Percentiles rank a stretch among this genome's conserved stretches.
Conservation (phyloP, 1,140 invertebrate species). For the Parasteatoda tepidariorum region DNA sequence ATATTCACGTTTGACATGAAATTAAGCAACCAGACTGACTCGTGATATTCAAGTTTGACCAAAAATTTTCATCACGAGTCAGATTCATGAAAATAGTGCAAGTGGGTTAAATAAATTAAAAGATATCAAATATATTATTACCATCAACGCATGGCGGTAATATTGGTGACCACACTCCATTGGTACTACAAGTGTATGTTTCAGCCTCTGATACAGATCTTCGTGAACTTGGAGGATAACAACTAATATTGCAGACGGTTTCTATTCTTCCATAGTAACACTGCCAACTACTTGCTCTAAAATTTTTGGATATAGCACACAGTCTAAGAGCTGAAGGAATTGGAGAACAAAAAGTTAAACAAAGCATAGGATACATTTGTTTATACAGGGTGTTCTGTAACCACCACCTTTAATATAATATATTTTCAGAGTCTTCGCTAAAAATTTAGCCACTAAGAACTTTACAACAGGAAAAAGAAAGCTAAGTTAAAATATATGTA, state of each 20-base stretch:
- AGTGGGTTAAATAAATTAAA: no score
- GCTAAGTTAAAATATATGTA: no score
- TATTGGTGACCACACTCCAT: slow-evolving; percentile 74
- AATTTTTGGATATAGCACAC: slow-evolving; percentile 28
- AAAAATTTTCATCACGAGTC: no score
- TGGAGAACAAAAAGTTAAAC: background rate
- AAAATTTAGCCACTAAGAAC: no score
- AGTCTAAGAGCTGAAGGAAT: background rate
- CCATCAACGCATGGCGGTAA: slow-evolving; percentile 81
- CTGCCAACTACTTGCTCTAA: slow-evolving; percentile 17
- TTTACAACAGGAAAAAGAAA: no score
- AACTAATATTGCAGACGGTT: slow-evolving; percentile 41
- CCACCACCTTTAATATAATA: no score
- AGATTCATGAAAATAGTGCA: background rate
- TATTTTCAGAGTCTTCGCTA: no score
- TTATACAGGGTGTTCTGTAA: no score
- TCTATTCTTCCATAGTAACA: slow-evolving; percentile 39
- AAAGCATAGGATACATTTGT: slow-evolving; percentile 1
- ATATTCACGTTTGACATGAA: no score
- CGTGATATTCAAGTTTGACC: no score
- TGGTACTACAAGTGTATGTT: slow-evolving; percentile 14
- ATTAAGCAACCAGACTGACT: background rate
- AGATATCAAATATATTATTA: no score
- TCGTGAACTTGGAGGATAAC: slow-evolving; percentile 11
- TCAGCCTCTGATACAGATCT: background rate